A percentile compares a stretch with the other conserved stretches of the same genome.
Conservation (phyloP, 1,140 invertebrate genomes). For the Wasmannia auropunctata region DNA sequence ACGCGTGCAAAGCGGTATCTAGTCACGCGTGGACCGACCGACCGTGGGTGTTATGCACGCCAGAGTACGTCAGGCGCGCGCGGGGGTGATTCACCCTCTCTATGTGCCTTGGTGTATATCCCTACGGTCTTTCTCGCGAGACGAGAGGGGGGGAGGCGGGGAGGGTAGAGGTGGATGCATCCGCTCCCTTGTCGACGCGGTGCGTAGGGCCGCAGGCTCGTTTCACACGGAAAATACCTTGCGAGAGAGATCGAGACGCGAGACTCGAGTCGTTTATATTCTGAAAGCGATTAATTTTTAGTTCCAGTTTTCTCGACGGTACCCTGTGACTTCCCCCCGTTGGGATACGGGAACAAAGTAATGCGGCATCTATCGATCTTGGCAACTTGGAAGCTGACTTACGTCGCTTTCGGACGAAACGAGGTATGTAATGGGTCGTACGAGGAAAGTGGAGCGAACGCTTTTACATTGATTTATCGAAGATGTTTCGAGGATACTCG, state of each 20-base stretch:
- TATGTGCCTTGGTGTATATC: constrained; percentile 54
- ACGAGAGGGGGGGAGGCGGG: constrained; percentile 28
- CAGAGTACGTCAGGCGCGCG: constrained; percentile 78
- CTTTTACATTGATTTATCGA: constrained; percentile 31
- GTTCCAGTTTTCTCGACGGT: background rate
- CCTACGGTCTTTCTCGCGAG: constrained; percentile 63
- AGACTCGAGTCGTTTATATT: background rate
- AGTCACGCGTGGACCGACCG: constrained; percentile 81
- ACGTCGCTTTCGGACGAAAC: constrained; percentile 9
- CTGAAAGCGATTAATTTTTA: background rate
- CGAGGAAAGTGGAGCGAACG: constrained; percentile 19
- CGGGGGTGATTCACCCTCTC: constrained; percentile 81
- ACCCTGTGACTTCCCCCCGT: background rate
- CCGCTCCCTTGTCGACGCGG: constrained; percentile 67
- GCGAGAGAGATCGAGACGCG: background rate
- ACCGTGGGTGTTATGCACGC: constrained; percentile 82
- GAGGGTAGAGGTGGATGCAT: constrained; percentile 65
- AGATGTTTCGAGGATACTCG: background rate
- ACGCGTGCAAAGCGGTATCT: constrained; percentile 81
- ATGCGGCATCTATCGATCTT: background rate
- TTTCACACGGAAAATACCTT: constrained; percentile 66
- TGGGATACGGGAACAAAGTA: background rate
- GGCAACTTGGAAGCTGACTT: constrained; percentile 7
- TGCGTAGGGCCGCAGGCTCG: constrained; percentile 71
- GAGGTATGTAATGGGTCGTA: constrained; percentile 7